These are phyloP conservation scores for Petrolisthes cinctipes DNA, from an alignment of 2,888 invertebrate genomes.

Conservation along the genomic window DNA sequence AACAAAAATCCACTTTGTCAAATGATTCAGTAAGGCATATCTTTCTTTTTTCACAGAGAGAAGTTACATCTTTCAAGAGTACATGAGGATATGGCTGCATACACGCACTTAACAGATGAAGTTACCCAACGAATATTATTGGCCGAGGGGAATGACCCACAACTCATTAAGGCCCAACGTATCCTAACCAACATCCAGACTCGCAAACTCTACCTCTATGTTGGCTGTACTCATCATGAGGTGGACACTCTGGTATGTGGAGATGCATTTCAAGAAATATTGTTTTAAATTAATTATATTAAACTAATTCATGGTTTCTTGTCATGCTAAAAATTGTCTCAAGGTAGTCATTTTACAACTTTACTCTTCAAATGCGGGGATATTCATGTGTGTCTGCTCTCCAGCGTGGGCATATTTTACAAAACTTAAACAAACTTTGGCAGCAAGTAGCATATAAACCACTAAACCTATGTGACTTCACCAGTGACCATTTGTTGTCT, in stretches of 20 bases:
- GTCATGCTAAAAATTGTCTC: not conserved
- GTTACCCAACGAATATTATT: conserved; percentile 54
- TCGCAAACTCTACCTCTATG: conserved; percentile 31
- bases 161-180: conserved; percentile 5
- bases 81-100: conserved; percentile 55
- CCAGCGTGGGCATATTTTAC: too few relatives aligned
- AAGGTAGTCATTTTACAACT: not conserved
- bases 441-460: too few relatives aligned
- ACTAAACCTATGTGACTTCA: too few relatives aligned
- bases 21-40: not conserved
- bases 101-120: conserved; percentile 53
- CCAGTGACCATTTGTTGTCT: too few relatives aligned
- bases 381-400: too few relatives aligned
- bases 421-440: too few relatives aligned
- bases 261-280: not conserved
- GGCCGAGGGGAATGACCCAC: conserved; percentile 22
- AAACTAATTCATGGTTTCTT: not conserved
- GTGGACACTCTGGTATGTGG: not conserved
- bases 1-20: too few relatives aligned
- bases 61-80: conserved; percentile 34
- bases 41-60: not conserved
- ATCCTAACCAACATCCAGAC: conserved; percentile 5
- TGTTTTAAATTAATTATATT: not conserved
- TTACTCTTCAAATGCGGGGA: too few relatives aligned
- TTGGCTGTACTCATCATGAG: not conserved